phyloP scores from a whole-genome alignment of 1,140 invertebrate genomes.

The Cataglyphis hispanica region DNA sequence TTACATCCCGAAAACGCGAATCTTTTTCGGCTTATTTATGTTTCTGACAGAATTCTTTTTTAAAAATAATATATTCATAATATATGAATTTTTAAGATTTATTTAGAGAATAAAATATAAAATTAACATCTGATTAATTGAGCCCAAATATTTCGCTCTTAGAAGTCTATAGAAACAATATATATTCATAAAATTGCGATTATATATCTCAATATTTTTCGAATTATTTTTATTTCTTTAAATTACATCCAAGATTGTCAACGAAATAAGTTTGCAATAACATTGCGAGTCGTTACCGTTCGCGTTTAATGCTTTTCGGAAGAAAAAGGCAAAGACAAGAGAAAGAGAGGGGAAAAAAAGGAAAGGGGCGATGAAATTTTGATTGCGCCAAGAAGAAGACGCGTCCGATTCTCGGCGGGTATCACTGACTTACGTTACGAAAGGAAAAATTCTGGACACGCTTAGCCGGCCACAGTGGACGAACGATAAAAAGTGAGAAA shows the following conservation, averaged over 20 bases:
- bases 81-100: no score
- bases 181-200: neutral
- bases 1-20: neutral
- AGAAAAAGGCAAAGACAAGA: neutral
- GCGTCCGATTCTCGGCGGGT: conserved; percentile 66
- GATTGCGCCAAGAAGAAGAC: conserved; percentile 41
- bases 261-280: neutral
- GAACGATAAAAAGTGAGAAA: conserved; percentile 74
- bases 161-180: neutral
- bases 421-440: conserved; percentile 66
- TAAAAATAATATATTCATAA: neutral
- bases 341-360: neutral
- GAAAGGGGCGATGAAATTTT: conserved; percentile 36
- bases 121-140: neutral
- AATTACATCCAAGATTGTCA: conserved; percentile 21
- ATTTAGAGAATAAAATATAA: neutral
- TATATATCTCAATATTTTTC: no score
- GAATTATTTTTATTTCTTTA: neutral
- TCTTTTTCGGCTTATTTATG: neutral
- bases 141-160: neutral
- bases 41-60: conserved; percentile 19
- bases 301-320: neutral
- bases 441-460: conserved; percentile 74
- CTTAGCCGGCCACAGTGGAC: conserved; percentile 71
- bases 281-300: neutral